Base-by-base conservation (phyloP, 2,888 invertebrate species). In the Thymelicus lineola region DNA sequence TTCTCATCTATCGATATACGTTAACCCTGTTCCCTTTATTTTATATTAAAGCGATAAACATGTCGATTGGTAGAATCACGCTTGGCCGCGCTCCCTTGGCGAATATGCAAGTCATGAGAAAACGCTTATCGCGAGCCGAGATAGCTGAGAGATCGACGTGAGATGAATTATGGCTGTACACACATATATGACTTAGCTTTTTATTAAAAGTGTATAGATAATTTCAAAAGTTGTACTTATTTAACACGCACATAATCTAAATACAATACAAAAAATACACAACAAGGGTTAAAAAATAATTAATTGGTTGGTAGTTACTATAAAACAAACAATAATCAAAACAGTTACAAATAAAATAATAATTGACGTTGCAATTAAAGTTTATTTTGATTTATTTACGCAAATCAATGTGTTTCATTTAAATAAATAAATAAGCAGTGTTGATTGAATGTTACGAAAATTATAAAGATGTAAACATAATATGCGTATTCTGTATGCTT, bases 31-130 rank as follows among this genome's bases (percentile, higher is more conserved):
- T 81, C 90, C 89, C 88, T 92, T 92, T 93, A 91, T 93, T 92
- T 93, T 91, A 93, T 93, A 93, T 93, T 91, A 93, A 93, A 87
- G 91, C 91, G 93, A 93, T 93, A 93, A 93, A 93, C 92, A 93
- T 93, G 93, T 91, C 93, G 93, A 92, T 93, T 87, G 86, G 80
- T 82, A 85, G 86, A 87, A 84, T 84, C 88, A 91, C 89, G 93
- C 91, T 85, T 87, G 91, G 90, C 82, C 86, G 90, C 86, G 76
- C 89, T 84, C 91, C 92, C 90, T 87, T 79, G 71, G 67, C 76
- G 81, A 86, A 91, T 90, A 93, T 93, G 93, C 93, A 92, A 93
- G 93, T 93, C 93, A 93, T 90, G 93, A 87, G 91, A 91, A 91
- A 87, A 85, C 90, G 92, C 92, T 93, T 93, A 93, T 92, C 93